Base-by-base conservation (phyloP, 1,140 invertebrate genomes). In the Stenopsyche tienmushanensis region DNA sequence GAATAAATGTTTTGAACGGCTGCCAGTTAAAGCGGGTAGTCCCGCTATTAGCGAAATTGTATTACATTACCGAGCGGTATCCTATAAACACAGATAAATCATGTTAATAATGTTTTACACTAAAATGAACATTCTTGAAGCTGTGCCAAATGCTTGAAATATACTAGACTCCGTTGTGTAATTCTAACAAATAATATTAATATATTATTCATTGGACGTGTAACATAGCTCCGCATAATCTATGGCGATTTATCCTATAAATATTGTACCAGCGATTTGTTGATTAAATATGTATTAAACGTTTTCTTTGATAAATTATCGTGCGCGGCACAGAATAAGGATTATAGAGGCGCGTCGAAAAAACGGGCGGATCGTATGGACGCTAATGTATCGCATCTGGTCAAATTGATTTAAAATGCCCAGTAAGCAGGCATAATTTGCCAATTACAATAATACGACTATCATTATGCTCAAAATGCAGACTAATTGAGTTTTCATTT, bases 31-130 rank as follows among this genome's bases (percentile, higher is more conserved):
- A 41, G 50, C 58, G 47, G 29, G 47, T 50, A 23, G 53, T 63
- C 44, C n/a, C 34, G 60, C 65, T 52, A 67, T 67, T 67, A 67
- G 59, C 52, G 17, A 49, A 67, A 67, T 67, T 62, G 65, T 63
- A 59, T 67, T 63, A 63, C 65, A 62, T 67, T 63, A 52, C 52
- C 65, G 29, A 50, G 53, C 52, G 47, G 65, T 52, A 57, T 58
- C 60, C 44, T 41, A 58, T 57, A 62, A 58, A 47, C 24, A 49
- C 57, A 41, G 50, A 65, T 69, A 62, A 69, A 69, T 69, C 67
- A 65, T 42, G 58, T 65, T 65, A 62, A 69, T 65, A 60, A 65
- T 69, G 67, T 69, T 69, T 69, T 65, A 65, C 58, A 59, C 57
- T 34, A 44, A 64, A 64, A 54, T 65, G 57, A 65, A 49, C 67